Conservation (phyloP, 2,888 invertebrate genomes). For the Smittia aterrima region DNA sequence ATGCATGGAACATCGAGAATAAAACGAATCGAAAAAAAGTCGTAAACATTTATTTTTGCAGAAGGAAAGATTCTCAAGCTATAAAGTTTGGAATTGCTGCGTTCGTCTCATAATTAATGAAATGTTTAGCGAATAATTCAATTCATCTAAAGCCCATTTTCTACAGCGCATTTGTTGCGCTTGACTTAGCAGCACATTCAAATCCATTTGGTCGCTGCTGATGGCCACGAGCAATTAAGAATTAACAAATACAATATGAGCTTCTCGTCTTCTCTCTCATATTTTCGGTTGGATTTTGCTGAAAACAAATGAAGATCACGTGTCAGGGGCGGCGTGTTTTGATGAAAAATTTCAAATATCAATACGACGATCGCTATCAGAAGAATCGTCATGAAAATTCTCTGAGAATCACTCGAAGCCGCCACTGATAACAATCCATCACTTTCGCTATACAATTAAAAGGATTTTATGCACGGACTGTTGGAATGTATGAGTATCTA, state of each 20-base stretch:
- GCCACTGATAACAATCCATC: conserved; percentile 19
- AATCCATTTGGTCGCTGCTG: conserved; percentile 14
- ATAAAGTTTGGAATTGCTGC: too few relatives aligned
- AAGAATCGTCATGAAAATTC: background rate
- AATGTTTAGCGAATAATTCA: background rate
- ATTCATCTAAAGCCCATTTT: background rate
- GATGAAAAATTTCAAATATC: background rate
- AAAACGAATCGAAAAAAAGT: background rate
- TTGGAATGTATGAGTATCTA: conserved; percentile 15
- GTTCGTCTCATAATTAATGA: too few relatives aligned
- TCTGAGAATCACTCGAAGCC: background rate
- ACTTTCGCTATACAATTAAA: conserved; percentile 27
- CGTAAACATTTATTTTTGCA: background rate
- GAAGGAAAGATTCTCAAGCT: too few relatives aligned
- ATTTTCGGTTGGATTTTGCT: background rate
- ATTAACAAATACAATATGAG: background rate
- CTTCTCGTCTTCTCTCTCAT: background rate
- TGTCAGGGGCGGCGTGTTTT: background rate
- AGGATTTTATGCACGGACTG: background rate
- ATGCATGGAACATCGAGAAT: conserved; percentile 6
- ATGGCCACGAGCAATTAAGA: background rate
- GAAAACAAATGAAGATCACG: conserved; percentile 5
- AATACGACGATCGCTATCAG: background rate
- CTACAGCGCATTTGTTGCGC: background rate
- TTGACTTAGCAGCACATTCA: conserved; percentile 13